Evolutionary conservation across 2,797 vertebrate genomes (phyloP), one percentile per base, ranked within the genome.

Genomic region (Scarus forsteni): DNA sequence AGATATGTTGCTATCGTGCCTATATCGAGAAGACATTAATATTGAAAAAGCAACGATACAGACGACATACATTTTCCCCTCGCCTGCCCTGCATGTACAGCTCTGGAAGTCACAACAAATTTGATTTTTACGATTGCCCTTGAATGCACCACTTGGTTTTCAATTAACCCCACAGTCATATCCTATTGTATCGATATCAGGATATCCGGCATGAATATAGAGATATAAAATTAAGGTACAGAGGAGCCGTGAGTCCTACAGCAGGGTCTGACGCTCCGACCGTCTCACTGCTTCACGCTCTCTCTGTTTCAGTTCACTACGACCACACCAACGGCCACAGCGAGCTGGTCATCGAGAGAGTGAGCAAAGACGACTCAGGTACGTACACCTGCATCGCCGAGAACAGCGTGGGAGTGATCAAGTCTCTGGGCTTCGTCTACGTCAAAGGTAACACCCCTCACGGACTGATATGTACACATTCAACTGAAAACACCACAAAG

Each of bases 351-450:
- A 94, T 98, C 8, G 96, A 98, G 75, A 94, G 93, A 60, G 96
- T 96, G 60, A 96, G 93, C 60, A 99, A 96, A 88, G 96, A 96
- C 0, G 95, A 99, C 67, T 95, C 96, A 0, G 98, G 98, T 0
- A 97, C 97, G 15, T 99, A 99, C 0, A 93, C 96, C 51, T 99
- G 98, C 70, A 91, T 93, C 7, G 98, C 97, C 59, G 95, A 98
- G 90, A 99, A 99, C 90, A 84, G 46, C 0, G 95, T 97, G 18
- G 97, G 97, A 81, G 94, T 93, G 68, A 93, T 99, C 84, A 98
- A 96, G 85, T 96, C 98, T 3, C 87, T 98, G 80, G 96, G 95
- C 19, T 96, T 95, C 40, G 97, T 99, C 45, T 96, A 96, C 9
- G 96, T 99, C 79, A 99, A 97, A 97, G 98, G 98, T 98, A 90